These are phyloP conservation scores for Epinotia nisella DNA, from an alignment of 2,888 invertebrate species.

Conservation along the genomic window DNA sequence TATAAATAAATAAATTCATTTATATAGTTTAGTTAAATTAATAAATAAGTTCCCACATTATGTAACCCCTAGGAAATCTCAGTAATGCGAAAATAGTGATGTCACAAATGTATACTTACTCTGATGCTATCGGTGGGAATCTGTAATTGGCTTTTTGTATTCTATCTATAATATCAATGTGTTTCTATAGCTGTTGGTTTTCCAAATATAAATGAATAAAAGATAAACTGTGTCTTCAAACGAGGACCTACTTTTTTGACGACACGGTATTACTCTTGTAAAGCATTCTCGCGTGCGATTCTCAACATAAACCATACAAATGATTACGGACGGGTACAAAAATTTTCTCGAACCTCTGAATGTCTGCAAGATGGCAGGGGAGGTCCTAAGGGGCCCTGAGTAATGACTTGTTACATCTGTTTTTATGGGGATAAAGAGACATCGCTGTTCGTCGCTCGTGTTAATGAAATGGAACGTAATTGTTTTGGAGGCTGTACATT, in stretches of 20 bases:
- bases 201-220: too few relatives aligned
- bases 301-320: conserved; percentile 25
- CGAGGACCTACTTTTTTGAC: background rate
- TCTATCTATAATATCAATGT: too few relatives aligned
- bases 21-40: too few relatives aligned
- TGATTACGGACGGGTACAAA: conserved; percentile 13
- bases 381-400: conserved; percentile 11
- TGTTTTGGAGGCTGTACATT: conserved; percentile 11
- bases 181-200: too few relatives aligned
- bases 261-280: background rate
- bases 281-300: background rate
- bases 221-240: too few relatives aligned
- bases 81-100: too few relatives aligned
- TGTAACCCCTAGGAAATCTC: too few relatives aligned
- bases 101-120: too few relatives aligned
- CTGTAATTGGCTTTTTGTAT: too few relatives aligned
- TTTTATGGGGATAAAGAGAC: conserved; percentile 30
- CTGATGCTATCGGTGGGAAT: too few relatives aligned
- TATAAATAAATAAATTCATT: too few relatives aligned
- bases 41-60: too few relatives aligned
- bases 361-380: conserved; percentile 15
- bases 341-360: conserved; percentile 30
- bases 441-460: conserved; percentile 9
- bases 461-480: conserved; percentile 28
- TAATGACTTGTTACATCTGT: conserved; percentile 35